Evolutionary conservation across 2,113 vertebrate species (phyloP).

Genomic region (Pollachius pollachius): DNA sequence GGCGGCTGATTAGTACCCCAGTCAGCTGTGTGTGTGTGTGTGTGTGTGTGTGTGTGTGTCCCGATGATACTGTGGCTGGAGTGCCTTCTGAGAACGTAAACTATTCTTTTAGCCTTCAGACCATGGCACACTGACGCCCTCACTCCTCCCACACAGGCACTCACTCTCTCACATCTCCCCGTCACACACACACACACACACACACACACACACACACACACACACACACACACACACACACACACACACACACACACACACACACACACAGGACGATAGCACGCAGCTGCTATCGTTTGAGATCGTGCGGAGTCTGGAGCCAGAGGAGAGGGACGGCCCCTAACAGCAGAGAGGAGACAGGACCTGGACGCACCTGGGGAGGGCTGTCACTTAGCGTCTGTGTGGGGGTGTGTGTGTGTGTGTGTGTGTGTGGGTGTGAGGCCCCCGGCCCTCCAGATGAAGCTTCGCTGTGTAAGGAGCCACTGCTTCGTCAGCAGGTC

Average conservation of each 20-base stretch:
- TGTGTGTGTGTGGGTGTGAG: conserved; percentile 9
- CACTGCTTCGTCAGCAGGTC: conserved; percentile 72
- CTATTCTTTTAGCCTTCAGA: too few species aligned
- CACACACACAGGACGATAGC: neutral
- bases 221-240: too few species aligned
- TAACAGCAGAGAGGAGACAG: too few species aligned
- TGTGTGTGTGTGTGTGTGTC: conserved; percentile 6
- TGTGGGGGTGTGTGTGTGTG: conserved; percentile 6
- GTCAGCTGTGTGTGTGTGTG: conserved; percentile 23
- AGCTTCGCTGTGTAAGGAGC: conserved; percentile 73
- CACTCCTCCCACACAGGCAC: too few species aligned
- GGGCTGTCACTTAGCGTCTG: neutral
- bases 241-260: neutral
- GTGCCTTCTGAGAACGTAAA: too few species aligned
- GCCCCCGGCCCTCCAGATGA: conserved; percentile 50
- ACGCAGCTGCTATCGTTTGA: conserved; percentile 2
- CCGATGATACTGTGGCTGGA: too few species aligned
- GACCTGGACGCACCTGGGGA: too few species aligned
- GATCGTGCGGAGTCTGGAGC: conserved; percentile 5
- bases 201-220: neutral
- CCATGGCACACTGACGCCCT: too few species aligned
- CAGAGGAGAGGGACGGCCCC: neutral
- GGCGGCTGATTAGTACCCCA: too few species aligned
- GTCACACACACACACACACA: neutral
- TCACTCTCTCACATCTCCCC: too few species aligned